A percentile compares a stretch with the other conserved stretches of the same genome.
Conservation (phyloP, 1,140 invertebrate genomes). For the Danaus plexippus region DNA sequence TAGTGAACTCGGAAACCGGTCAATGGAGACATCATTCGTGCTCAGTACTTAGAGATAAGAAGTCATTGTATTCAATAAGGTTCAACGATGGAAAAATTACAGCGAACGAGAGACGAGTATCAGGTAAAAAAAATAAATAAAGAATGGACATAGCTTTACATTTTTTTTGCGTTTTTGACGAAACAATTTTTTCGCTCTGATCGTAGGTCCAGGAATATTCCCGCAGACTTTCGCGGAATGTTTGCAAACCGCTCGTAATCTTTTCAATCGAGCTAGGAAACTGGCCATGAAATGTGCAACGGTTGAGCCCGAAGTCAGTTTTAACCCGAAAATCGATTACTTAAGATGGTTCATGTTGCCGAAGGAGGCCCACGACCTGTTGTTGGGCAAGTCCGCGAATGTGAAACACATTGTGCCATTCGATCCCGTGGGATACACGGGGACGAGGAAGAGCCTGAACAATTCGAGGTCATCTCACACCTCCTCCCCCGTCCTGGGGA, state of each 20-base stretch:
- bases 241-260: constrained; percentile 82
- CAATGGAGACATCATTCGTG: constrained; percentile 91
- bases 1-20: constrained; percentile 87
- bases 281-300: constrained; percentile 81
- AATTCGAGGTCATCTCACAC: constrained; percentile 53
- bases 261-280: constrained; percentile 85
- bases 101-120: constrained; percentile 78
- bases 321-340: constrained; percentile 77
- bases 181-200: constrained; percentile 18
- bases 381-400: constrained; percentile 80
- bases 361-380: constrained; percentile 81
- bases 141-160: too few species aligned
- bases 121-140: constrained; percentile 45
- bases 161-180: constrained; percentile 1
- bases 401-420: constrained; percentile 84
- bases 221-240: constrained; percentile 83
- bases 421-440: constrained; percentile 73
- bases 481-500: constrained; percentile 62
- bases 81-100: constrained; percentile 84
- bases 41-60: constrained; percentile 83
- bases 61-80: constrained; percentile 85
- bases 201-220: constrained; percentile 75
- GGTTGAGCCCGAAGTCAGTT: constrained; percentile 79
- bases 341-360: constrained; percentile 91
- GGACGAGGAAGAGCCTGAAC: constrained; percentile 58